A percentile compares a stretch with the other conserved stretches of the same genome.
These are phyloP conservation scores for Drosophila repletoides DNA, from an alignment of 1,140 invertebrate genomes.

Conservation along the genomic window DNA sequence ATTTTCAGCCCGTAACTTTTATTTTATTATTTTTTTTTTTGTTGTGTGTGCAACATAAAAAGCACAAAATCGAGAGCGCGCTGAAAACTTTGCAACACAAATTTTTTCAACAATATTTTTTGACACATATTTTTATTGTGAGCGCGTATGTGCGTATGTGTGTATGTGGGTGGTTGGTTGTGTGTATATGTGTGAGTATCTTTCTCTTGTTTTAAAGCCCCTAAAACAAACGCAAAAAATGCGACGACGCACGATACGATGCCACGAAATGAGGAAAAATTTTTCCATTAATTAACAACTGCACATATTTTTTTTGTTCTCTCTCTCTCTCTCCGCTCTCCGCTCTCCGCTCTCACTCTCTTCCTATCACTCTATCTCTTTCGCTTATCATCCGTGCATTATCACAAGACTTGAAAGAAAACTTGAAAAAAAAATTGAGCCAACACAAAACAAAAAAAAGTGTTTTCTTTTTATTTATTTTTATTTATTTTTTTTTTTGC, in stretches of 20 bases:
- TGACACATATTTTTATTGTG: constrained; percentile 27
- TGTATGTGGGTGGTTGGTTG: not conserved
- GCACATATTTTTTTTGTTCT: constrained; percentile 43
- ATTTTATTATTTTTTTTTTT: not conserved
- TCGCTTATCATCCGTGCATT: constrained; percentile 22
- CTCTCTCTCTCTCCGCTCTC: not conserved
- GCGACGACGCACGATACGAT: constrained; percentile 6
- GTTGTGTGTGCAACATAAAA: not conserved
- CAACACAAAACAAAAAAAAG: constrained; percentile 21
- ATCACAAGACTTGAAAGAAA: constrained; percentile 18
- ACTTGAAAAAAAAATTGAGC: constrained; percentile 34
- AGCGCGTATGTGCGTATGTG: not conserved
- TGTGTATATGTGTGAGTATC: not conserved
- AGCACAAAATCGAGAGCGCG: not conserved
- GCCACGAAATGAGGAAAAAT: not conserved
- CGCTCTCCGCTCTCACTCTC: not conserved
- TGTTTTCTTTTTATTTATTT: constrained; percentile 2
- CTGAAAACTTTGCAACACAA: constrained; percentile 5
- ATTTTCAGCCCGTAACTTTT: constrained; percentile 28
- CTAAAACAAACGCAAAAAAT: constrained; percentile 8
- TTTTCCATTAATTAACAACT: constrained; percentile 76
- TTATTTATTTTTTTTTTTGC: not conserved
- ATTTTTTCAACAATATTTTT: constrained; percentile 17
- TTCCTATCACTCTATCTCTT: not conserved
- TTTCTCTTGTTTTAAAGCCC: not conserved